Conservation (phyloP, 2,888 invertebrate species). For the Agelastica alni region DNA sequence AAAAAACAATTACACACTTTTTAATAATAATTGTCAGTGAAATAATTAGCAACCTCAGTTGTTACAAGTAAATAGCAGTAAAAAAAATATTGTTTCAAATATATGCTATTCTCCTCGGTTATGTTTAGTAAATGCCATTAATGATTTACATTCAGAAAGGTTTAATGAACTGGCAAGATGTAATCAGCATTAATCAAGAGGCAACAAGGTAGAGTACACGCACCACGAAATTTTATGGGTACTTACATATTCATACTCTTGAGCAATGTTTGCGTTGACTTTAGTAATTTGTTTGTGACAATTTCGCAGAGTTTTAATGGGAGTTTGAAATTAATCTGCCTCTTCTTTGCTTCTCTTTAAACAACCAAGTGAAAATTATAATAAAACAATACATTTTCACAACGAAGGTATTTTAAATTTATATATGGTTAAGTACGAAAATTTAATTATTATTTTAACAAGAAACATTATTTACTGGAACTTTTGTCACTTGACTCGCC, state of each 20-base stretch:
- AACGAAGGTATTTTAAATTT: too few species aligned
- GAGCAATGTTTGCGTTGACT: slow-evolving; percentile 13
- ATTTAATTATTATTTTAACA: too few species aligned
- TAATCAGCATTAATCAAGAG: slow-evolving; percentile 46
- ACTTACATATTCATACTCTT: slow-evolving; percentile 22
- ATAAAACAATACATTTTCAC: background rate
- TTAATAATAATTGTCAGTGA: too few species aligned
- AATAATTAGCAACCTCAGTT: too few species aligned
- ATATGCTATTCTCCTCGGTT: slow-evolving; percentile 33
- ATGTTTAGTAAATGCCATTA: slow-evolving; percentile 40
- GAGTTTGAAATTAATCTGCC: slow-evolving; percentile 15
- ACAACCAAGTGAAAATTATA: slow-evolving; percentile 1
- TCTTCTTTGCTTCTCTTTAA: slow-evolving; percentile 1
- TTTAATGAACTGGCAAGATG: slow-evolving; percentile 45
- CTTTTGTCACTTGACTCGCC: too few species aligned
- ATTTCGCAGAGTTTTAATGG: slow-evolving; percentile 19
- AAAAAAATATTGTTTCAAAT: too few species aligned
- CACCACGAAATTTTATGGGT: slow-evolving; percentile 31
- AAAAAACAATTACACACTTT: too few species aligned
- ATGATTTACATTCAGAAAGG: slow-evolving; percentile 39
- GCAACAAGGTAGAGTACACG: slow-evolving; percentile 39
- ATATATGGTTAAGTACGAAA: too few species aligned
- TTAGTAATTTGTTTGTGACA: slow-evolving; percentile 21
- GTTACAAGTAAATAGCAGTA: too few species aligned
- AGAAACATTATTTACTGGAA: too few species aligned